Evolutionary conservation across 1,140 invertebrate genomes (phyloP).

Genomic region (Drosophila mojavensis): DNA sequence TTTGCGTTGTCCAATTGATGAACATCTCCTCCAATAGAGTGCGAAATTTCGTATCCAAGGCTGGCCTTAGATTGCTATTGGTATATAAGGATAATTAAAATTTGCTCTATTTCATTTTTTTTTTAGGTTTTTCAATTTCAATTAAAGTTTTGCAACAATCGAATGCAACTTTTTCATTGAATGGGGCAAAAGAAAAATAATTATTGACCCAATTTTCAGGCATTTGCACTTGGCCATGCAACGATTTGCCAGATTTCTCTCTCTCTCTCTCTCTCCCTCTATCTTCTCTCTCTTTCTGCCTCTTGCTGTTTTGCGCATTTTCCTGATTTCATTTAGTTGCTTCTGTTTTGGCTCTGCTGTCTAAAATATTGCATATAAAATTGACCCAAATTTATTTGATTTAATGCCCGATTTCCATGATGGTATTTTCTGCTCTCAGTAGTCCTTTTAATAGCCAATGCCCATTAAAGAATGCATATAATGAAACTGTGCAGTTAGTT

Average conservation of each 20-base stretch:
- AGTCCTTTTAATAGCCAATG: slow-evolving; percentile 1
- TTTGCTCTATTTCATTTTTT: not conserved
- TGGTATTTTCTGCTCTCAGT: slow-evolving; percentile 15
- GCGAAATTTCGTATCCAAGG: slow-evolving; percentile 87
- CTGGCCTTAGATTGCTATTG: slow-evolving; percentile 68
- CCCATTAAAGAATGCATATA: not conserved
- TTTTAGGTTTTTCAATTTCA: slow-evolving; percentile 17
- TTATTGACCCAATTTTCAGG: slow-evolving; percentile 46
- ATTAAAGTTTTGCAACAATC: slow-evolving; percentile 9
- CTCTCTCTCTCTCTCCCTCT: not conserved
- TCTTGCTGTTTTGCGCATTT: not conserved
- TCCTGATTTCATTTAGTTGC: not conserved
- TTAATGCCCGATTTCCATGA: slow-evolving; percentile 45
- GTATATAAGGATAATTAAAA: slow-evolving; percentile 14
- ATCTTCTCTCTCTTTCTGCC: not conserved
- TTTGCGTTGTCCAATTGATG: slow-evolving; percentile 91
- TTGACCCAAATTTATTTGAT: slow-evolving; percentile 46
- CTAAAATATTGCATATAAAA: slow-evolving; percentile 39
- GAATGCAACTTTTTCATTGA: slow-evolving; percentile 29
- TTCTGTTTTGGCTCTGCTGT: slow-evolving; percentile 27
- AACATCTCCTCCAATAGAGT: slow-evolving; percentile 90
- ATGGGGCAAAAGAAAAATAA: slow-evolving; percentile 12
- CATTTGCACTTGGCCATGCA: slow-evolving; percentile 23
- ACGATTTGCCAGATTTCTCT: not conserved
- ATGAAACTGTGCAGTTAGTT: not conserved